Conservation (phyloP, 1,140 invertebrate species). For the Aphaenogaster floridana region DNA sequence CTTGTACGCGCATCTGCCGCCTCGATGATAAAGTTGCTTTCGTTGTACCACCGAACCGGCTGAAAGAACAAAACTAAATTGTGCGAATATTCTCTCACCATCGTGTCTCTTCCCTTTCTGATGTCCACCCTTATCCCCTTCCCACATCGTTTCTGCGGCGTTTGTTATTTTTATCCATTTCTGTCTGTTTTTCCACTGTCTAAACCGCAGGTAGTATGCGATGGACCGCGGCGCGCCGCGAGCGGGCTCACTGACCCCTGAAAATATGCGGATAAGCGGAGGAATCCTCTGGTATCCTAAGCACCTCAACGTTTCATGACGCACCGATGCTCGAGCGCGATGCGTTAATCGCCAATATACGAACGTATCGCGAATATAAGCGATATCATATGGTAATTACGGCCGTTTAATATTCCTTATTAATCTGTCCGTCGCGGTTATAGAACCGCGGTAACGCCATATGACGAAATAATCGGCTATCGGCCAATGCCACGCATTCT, state of each 20-base stretch:
- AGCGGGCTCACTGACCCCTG: conserved; percentile 72
- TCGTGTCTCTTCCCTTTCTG: neutral
- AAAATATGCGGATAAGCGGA: conserved; percentile 75
- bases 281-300: conserved; percentile 68
- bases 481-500: neutral
- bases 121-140: neutral
- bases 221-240: conserved; percentile 26
- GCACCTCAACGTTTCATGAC: conserved; percentile 68
- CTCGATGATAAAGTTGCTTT: conserved; percentile 62
- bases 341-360: conserved; percentile 44
- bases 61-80: neutral
- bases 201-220: conserved; percentile 52
- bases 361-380: conserved; percentile 49
- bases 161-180: conserved; percentile 22
- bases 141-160: neutral
- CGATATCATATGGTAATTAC: conserved; percentile 15
- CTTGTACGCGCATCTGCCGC: conserved; percentile 66
- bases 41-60: neutral
- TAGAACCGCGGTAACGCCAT: neutral
- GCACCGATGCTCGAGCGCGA: conserved; percentile 64
- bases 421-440: conserved; percentile 25
- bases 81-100: neutral
- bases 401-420: conserved; percentile 23
- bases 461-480: neutral
- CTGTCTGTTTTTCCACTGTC: conserved; percentile 33